A percentile compares a stretch with the other conserved stretches of the same genome.
Conservation (phyloP, 2,113 vertebrate species). For the Caranx melampygus region DNA sequence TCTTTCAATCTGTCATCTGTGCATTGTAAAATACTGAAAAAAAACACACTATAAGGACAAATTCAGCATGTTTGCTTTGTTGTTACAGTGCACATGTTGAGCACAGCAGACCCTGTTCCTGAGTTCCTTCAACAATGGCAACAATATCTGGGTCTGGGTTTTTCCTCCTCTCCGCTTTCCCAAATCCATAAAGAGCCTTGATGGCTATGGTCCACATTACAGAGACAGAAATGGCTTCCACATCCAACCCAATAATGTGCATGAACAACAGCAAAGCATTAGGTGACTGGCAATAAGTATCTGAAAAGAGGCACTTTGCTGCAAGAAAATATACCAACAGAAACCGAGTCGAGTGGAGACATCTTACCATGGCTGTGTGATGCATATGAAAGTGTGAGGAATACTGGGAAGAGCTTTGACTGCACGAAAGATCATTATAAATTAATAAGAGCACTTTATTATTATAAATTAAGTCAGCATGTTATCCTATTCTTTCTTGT, state of each 20-base stretch:
- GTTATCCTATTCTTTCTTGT: slow-evolving; percentile 45
- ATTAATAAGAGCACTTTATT: slow-evolving; percentile 57
- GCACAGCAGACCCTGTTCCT: slow-evolving; percentile 26
- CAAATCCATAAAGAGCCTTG: slow-evolving; percentile 62
- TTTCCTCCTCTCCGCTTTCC: slow-evolving; percentile 40
- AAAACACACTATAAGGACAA: slow-evolving; percentile 35
- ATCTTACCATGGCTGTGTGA: slow-evolving; percentile 42
- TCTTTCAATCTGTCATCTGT: slow-evolving; percentile 47
- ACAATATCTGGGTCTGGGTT: slow-evolving; percentile 45
- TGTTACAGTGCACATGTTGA: slow-evolving; percentile 34
- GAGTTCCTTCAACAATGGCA: slow-evolving; percentile 32
- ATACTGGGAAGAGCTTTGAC: slow-evolving; percentile 34
- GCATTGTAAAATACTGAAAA: slow-evolving; percentile 11
- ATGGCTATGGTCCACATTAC: slow-evolving; percentile 63
- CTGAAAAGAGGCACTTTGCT: slow-evolving; percentile 68
- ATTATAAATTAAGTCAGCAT: slow-evolving; percentile 39
- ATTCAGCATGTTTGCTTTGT: slow-evolving; percentile 54
- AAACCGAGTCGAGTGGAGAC: slow-evolving; percentile 40
- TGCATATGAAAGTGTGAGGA: slow-evolving; percentile 36
- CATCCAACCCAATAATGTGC: slow-evolving; percentile 67
- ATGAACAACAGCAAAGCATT: slow-evolving; percentile 75
- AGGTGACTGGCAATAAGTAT: slow-evolving; percentile 74
- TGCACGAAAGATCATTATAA: slow-evolving; percentile 56
- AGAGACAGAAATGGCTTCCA: slow-evolving; percentile 69
- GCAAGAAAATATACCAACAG: slow-evolving; percentile 55